These are phyloP conservation scores for Choristoneura rosaceana DNA, from an alignment of 2,888 invertebrate species.

Conservation along the genomic window DNA sequence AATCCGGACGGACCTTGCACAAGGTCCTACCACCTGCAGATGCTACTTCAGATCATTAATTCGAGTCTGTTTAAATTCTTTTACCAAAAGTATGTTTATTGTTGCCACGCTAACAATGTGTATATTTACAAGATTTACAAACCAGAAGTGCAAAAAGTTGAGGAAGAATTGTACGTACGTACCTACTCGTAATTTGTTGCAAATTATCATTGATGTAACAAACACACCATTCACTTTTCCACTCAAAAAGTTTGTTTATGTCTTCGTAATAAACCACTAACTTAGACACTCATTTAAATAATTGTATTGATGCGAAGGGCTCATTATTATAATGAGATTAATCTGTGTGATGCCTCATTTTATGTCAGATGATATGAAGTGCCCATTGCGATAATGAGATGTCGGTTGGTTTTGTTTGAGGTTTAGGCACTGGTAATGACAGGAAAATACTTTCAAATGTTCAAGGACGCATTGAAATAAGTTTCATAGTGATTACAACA, in stretches of 20 bases:
- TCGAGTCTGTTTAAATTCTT: too few relatives aligned
- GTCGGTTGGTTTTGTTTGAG: background rate
- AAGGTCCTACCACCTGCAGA: too few relatives aligned
- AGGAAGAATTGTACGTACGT: too few relatives aligned
- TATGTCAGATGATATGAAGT: background rate
- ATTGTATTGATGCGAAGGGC: background rate
- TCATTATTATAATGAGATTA: background rate
- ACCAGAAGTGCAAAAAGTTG: too few relatives aligned
- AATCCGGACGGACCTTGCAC: too few relatives aligned
- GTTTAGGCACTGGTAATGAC: background rate
- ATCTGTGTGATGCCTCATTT: background rate
- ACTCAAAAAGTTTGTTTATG: background rate
- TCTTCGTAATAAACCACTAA: background rate
- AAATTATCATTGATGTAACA: background rate
- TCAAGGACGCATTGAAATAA: background rate
- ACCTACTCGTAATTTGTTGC: background rate
- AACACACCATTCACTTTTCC: background rate
- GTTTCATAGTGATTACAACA: background rate
- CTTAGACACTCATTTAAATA: too few relatives aligned
- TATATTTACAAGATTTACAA: too few relatives aligned
- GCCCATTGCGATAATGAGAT: background rate
- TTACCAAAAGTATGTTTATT: too few relatives aligned
- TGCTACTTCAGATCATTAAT: too few relatives aligned
- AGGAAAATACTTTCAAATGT: conserved; percentile 3
- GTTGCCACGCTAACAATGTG: too few relatives aligned